Evolutionary conservation across 2,113 vertebrate genomes (phyloP), one percentile per base, ranked within the genome.

Genomic region (Tyto alba): DNA sequence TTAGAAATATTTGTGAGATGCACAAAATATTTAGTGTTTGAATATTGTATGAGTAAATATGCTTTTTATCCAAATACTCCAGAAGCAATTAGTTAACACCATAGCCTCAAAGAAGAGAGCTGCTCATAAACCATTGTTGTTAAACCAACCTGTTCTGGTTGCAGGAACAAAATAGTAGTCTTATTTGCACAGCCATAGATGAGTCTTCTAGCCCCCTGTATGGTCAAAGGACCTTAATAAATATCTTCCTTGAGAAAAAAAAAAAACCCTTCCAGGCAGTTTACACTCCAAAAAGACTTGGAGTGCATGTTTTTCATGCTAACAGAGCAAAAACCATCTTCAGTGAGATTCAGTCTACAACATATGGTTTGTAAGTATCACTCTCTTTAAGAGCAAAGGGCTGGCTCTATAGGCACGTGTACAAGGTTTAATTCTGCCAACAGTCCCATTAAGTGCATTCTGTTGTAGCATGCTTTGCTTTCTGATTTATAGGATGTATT

Each of bases 41-140:
- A 84, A 29, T 22, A 11, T 30, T 84, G 64, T 30, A 27, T 74
- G 73, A 95, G 80, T 84, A 93, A 97, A 94, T 77, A 71, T 16
- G 32, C n/a, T 89, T 95, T 95, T 91, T 78, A 93, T 72, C 76
- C 89, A 38, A 93, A 57, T 20, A 56, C 72, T 93, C 84, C 74
- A 89, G 63, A 77, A 95, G 43, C 60, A 89, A 83, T 95, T 95
- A 89, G 90, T 95, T 96, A 96, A 94, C 62, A 82, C 62, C 34
- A 15, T 18, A 66, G 75, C 71, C 90, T 86, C 80, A n/a, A 50
- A 94, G 68, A 91, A 90, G 78, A 83, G 55, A 82, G n/a, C 48
- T 93, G n/a, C 84, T 73, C 53, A 66, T 88, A 94, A 94, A 92
- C 84, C 67, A 80, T 17, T 91, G 85, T 74, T 79, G 88, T 23